Evolutionary conservation across 2,113 vertebrate genomes (phyloP).

Genomic region (Acrocephalus arundinaceus): DNA sequence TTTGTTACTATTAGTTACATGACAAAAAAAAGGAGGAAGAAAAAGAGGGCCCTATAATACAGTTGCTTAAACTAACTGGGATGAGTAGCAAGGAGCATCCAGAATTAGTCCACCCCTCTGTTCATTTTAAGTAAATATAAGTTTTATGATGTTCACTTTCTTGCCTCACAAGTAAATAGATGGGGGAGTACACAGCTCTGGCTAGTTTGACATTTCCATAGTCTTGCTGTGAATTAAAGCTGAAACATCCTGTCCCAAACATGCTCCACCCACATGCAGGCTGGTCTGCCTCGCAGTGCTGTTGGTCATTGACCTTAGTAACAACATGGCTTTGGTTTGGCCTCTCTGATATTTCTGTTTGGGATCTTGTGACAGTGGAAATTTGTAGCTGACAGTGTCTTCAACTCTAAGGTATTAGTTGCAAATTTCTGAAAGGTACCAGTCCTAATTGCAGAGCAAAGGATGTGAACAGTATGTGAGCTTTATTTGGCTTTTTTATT

Average conservation of each 20-base stretch:
- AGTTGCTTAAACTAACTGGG: neutral
- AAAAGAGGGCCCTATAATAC: neutral
- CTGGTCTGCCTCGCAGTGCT: rapidly evolving
- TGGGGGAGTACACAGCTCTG: no score
- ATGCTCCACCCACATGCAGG: rapidly evolving
- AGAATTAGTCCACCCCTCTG: neutral
- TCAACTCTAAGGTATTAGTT: neutral
- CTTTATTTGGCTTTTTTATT: neutral
- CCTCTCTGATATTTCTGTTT: neutral
- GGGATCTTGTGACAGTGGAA: neutral
- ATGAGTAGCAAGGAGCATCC: neutral
- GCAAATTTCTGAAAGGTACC: neutral
- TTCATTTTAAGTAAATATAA: neutral
- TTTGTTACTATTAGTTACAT: neutral
- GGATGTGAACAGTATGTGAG: neutral
- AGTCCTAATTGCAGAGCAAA: neutral
- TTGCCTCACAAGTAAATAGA: neutral
- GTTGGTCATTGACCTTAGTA: neutral
- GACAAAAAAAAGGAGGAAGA: neutral
- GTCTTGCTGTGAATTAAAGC: neutral
- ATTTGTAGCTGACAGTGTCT: neutral
- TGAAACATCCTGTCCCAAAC: neutral
- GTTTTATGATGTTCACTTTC: neutral
- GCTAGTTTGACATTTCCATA: neutral
- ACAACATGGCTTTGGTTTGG: neutral